Percentiles rank a stretch among this genome's conserved stretches.
These are phyloP conservation scores for Campoletis sonorensis DNA, from an alignment of 1,140 invertebrate species.

Conservation along the genomic window DNA sequence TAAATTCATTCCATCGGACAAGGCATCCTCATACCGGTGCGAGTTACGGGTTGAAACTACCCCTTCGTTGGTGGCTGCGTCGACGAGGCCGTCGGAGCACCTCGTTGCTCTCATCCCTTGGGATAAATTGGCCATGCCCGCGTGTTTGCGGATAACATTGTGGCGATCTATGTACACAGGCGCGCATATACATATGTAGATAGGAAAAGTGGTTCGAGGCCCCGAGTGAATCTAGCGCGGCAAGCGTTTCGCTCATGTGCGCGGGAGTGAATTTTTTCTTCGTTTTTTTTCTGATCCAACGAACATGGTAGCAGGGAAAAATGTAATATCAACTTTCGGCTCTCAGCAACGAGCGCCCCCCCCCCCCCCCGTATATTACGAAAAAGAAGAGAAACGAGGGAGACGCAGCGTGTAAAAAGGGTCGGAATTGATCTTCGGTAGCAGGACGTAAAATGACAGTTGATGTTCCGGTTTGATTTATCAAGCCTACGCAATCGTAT, in stretches of 20 bases:
- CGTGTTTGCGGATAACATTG: constrained; percentile 75
- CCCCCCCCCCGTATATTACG: constrained; percentile 38
- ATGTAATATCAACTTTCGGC: constrained; percentile 66
- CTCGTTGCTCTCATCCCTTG: constrained; percentile 69
- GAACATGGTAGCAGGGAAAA: constrained; percentile 56
- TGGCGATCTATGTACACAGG: constrained; percentile 66
- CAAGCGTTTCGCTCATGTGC: constrained; percentile 19
- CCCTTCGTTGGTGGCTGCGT: constrained; percentile 8
- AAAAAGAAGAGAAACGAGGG: not conserved
- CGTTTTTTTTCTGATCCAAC: constrained; percentile 62
- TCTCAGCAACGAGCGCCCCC: constrained; percentile 52
- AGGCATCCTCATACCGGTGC: constrained; percentile 62
- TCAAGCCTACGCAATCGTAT: no score
- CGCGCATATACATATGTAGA: not conserved
- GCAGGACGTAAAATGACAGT: no score
- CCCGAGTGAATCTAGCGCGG: not conserved
- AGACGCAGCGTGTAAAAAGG: not conserved
- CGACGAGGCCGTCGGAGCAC: constrained; percentile 44
- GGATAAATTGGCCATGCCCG: constrained; percentile 75
- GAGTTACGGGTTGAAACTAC: constrained; percentile 33
- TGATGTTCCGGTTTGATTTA: no score
- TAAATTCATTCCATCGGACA: constrained; percentile 74
- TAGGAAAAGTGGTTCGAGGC: not conserved
- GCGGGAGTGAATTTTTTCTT: constrained; percentile 29
- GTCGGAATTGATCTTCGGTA: not conserved